Evolutionary conservation across 2,888 invertebrate species (phyloP), one percentile per base, ranked within the genome.

Genomic region (Synergus gifuensis): DNA sequence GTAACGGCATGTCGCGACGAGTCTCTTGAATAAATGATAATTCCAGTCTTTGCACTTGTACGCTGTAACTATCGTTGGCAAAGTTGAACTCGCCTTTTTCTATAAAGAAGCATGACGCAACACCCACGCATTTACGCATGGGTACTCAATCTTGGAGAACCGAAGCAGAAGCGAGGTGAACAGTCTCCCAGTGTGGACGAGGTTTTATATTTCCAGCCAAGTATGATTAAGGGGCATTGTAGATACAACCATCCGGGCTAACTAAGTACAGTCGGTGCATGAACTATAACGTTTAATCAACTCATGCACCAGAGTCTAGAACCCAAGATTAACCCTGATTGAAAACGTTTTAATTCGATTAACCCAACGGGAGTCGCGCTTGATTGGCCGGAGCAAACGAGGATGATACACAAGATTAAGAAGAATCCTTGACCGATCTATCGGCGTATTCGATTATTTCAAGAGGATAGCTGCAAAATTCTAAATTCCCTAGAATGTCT

Each of bases 161-260:
- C 54, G 54, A 73, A 73, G 73, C 54, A 54, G 36, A 73, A 54
- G 54, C 80, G 84, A 87, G 86, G 87, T 86, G 86, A 86, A 86
- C 83, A 86, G 86, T 87, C 87, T 87, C 87, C 11, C 78, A 84
- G 83, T 85, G 86, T 83, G 83, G 83, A 86, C 84, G 87, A 83
- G 80, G 82, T 77, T 81, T 87, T 83, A 85, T 86, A 84, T 78
- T 81, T 63, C 79, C 60, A 67, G 76, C 78, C 84, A 87, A 88
- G 87, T 86, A 88, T 88, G 88, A 88, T 88, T 88, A 86, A 88
- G 86, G 87, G 84, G 85, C 87, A 84, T 78, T 73, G 83, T 87
- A 86, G 49, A 69, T 69, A 84, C 84, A 87, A 87, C 88, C 87
- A 87, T 87, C 88, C 87, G 86, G 79, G 49, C 80, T 86, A 85